phyloP scores from a whole-genome alignment of 2,888 invertebrate species.

The Dysmachus trigonus region DNA sequence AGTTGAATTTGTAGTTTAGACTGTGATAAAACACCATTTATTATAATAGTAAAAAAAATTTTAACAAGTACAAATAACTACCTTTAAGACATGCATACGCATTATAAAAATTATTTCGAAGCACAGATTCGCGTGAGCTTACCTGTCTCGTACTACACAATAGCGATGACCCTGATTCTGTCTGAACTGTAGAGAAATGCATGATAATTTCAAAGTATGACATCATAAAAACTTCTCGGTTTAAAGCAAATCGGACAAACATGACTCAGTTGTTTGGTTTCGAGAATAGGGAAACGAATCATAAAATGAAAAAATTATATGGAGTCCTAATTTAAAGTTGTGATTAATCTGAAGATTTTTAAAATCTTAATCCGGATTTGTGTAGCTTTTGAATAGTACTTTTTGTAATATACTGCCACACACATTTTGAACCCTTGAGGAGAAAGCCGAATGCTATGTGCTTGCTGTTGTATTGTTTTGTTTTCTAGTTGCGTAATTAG shows the following conservation, averaged over 20 bases:
- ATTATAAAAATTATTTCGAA: neutral
- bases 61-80: no score
- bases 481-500: neutral
- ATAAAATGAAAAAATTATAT: neutral
- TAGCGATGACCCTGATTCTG: neutral
- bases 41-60: no score
- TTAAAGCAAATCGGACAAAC: neutral
- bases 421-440: no score
- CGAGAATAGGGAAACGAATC: neutral
- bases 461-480: no score
- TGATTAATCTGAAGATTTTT: neutral
- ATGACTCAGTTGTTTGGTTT: neutral
- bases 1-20: no score
- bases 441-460: no score
- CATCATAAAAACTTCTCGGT: neutral
- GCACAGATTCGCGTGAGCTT: neutral
- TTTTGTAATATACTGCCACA: no score
- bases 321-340: neutral
- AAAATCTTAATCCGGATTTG: no score
- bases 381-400: no score
- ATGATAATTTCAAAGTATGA: neutral
- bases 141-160: neutral
- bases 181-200: neutral
- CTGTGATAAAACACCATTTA: no score
- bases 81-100: no score